Percentiles rank a stretch among this genome's conserved stretches.
Conservation (phyloP, 2,797 vertebrate species). For the Hypotaenidia okinawae region DNA sequence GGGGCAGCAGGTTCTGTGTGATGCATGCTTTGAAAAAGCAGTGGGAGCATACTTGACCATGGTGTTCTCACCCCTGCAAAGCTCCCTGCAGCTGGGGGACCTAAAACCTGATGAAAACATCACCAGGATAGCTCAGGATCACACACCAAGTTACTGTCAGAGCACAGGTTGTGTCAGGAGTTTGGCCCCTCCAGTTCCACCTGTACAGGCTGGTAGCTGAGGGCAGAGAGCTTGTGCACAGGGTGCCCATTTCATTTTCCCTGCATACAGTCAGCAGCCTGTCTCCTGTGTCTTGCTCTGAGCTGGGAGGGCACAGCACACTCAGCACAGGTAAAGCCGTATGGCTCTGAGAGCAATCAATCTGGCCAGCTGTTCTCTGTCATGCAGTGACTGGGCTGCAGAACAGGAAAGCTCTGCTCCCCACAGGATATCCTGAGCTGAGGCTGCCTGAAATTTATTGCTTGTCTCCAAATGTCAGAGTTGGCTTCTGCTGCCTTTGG, state of each 20-base stretch:
- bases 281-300: neutral
- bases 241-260: neutral
- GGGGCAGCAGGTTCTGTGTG: neutral
- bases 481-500: slow-evolving; percentile 26
- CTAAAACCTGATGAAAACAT: neutral
- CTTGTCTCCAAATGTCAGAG: neutral
- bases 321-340: neutral
- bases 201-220: neutral
- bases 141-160: neutral
- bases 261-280: neutral
- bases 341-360: neutral
- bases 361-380: neutral
- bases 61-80: neutral
- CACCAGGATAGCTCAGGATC: neutral
- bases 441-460: slow-evolving; percentile 36
- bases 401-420: neutral
- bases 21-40: neutral
- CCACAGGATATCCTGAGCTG: neutral
- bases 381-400: neutral
- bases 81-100: neutral
- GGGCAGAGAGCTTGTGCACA: accelerated
- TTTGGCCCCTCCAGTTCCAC: neutral
- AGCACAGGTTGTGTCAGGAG: neutral
- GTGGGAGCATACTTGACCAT: accelerated
- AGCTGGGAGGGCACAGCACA: neutral